Base-by-base conservation (phyloP, 2,888 invertebrate species). In the Marronus borbonicus region DNA sequence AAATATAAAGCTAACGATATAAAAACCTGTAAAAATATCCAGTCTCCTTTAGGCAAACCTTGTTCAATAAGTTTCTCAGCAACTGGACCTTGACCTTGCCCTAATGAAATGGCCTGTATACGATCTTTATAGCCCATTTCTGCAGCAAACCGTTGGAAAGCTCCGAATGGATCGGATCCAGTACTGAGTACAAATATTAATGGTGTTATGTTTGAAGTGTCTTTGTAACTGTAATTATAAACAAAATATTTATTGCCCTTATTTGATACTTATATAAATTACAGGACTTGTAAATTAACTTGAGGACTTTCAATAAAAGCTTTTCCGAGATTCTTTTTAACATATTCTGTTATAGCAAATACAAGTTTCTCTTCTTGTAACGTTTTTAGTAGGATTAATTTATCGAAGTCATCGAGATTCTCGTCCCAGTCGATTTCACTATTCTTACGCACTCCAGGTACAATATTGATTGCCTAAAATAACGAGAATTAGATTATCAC, bases 41-140 rank as follows among this genome's bases (percentile, higher is more conserved):
- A 98, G 81, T 95, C 93, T 0, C 98, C 98, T 76, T 91, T 90
- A 1, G 90, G 89, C 82, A 92, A 90, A 1, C 95, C 97, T 75
- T 89, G 89, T 28, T 90, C 91, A 58, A 98, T 94, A 89, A 97
- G 90, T 83, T 92, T 93, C 85, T 97, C 95, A 0, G 98, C 98
- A 4, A 96, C 92, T 0, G 95, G 94, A 0, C 97, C 97, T 90
- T 98, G 98, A 0, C 98, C 98, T 85, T 94, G 94, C 0, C 98
- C 98, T 10, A 98, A 89, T 0, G 98, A 98, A 84, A 98, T 97
- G 0, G 96, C 95, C 85, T 92, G 93, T 82, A 93, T 92, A 80
- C 92, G 92, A 3, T 92, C 94, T 60, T 90, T 89, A 85, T 92
- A 93, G 3, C 93, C 93, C 91, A 93, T 94, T 82, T 95, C 94